Base-by-base conservation (phyloP, 2,888 invertebrate genomes). In the Amblyjoppa proteus region DNA sequence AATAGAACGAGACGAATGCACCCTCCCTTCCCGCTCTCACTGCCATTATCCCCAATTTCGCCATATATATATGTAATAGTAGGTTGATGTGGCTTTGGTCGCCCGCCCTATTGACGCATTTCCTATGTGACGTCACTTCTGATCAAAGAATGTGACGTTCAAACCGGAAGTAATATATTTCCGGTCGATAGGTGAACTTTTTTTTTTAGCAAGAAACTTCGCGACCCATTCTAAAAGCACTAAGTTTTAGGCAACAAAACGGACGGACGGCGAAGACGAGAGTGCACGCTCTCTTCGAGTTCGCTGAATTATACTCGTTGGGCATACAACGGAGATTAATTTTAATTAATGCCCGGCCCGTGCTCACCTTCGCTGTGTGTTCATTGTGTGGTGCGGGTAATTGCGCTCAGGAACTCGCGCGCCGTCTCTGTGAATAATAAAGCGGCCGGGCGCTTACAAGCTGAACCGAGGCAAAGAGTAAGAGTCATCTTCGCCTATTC, bases 291-390 rank as follows among this genome's bases (percentile, higher is more conserved):
- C 74, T 16, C 49, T 56, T 74, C 68, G 53, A 34, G 79, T 70
- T 79, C 41, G 74, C 49, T 25, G 70, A 70, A 83, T 56, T 58
- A 45, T 66, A 53, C 78, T 70, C 69, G 31, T 58, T 28, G 71
- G 56, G 28, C 45, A 71, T 51, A 45, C 74, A 61, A 74, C 68
- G 38, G 74, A 81, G 85, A 87, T 87, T 86, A 87, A 86, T 87
- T 86, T 78, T 84, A 86, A 87, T 87, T 86, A 84, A 87, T 84
- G 84, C 79, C 16, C 68, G 38, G 85, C 81, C 85, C 76, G 83
- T 79, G 78, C 79, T 81, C 53, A 69, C 80, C 66, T 81, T 38
- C 31, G 31, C 51, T 49, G 58, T 77, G 68, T 87, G 78, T 58
- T 28, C 58, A 58, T 25, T 25, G 58, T 58, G 9, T 83, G 84